Percentiles rank a stretch among this genome's conserved stretches.
phyloP scores from a whole-genome alignment of 2,797 vertebrate genomes.

The Sebastes nivosus region DNA sequence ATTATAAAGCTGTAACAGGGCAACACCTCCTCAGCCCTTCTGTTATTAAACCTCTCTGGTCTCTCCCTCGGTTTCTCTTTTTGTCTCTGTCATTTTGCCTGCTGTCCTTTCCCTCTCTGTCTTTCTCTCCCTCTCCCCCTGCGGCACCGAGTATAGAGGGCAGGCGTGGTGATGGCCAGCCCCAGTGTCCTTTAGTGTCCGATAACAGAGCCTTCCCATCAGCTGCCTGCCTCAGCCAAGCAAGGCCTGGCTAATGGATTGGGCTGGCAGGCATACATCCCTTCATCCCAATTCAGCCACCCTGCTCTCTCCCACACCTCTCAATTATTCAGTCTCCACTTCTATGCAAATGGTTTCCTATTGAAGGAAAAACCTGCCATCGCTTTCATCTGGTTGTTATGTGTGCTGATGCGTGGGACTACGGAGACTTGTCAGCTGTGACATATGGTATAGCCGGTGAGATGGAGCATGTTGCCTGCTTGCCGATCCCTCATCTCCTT shows the following conservation, averaged over 20 bases:
- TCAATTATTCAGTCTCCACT: constrained; percentile 86
- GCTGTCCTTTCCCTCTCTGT: constrained; percentile 45
- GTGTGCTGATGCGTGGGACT: constrained; percentile 80
- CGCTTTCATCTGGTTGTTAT: constrained; percentile 78
- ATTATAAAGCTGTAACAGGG: constrained; percentile 79
- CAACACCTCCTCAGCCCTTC: constrained; percentile 75
- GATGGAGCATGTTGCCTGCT: constrained; percentile 73
- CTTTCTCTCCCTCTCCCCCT: constrained; percentile 47
- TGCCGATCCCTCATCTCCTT: constrained; percentile 82
- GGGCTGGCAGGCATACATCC: constrained; percentile 86
- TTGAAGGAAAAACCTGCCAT: constrained; percentile 78
- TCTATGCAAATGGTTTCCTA: constrained; percentile 85
- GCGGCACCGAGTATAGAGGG: constrained; percentile 66
- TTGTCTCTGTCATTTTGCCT: constrained; percentile 69
- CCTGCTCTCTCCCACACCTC: constrained; percentile 82
- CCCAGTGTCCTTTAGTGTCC: constrained; percentile 84
- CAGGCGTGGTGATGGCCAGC: constrained; percentile 75
- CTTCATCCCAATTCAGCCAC: constrained; percentile 78
- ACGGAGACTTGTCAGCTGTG: constrained; percentile 77
- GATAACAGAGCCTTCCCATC: constrained; percentile 81
- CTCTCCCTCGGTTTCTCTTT: constrained; percentile 65
- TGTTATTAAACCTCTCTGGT: constrained; percentile 71
- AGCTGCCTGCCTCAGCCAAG: constrained; percentile 73
- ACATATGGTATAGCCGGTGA: constrained; percentile 78
- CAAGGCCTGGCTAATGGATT: constrained; percentile 84